phyloP scores from a whole-genome alignment of 2,797 vertebrate species.

The Synaphobranchus kaupii region DNA sequence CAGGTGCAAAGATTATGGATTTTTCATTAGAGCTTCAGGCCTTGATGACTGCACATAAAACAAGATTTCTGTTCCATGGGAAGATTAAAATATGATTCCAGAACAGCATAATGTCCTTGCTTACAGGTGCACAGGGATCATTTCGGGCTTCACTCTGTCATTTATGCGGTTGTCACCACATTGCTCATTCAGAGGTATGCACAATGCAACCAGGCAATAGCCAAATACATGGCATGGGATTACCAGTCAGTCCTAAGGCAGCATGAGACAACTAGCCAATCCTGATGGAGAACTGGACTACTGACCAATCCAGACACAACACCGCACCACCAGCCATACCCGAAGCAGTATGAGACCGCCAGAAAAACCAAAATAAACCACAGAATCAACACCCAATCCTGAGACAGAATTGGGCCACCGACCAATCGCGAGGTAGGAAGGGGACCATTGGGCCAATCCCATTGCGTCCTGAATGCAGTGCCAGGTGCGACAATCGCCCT shows the following conservation, averaged over 20 bases:
- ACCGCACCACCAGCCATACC: neutral
- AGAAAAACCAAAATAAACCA: neutral
- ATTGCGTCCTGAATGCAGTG: neutral
- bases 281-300: neutral
- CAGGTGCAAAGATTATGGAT: neutral
- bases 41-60: constrained; percentile 1
- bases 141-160: neutral
- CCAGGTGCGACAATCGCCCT: neutral
- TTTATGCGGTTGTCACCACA: neutral
- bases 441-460: neutral
- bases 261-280: neutral
- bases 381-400: neutral
- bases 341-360: no score
- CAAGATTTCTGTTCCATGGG: constrained; percentile 1
- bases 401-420: neutral
- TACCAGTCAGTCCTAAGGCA: neutral
- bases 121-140: neutral
- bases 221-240: neutral
- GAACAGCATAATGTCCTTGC: neutral
- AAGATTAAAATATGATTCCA: constrained; percentile 13
- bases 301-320: neutral
- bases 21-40: neutral
- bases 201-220: neutral
- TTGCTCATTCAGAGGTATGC: neutral
- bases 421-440: neutral